These are phyloP conservation scores for Chiropotes sagulatus DNA, from an alignment of 2,797 vertebrate species.

Conservation along the genomic window DNA sequence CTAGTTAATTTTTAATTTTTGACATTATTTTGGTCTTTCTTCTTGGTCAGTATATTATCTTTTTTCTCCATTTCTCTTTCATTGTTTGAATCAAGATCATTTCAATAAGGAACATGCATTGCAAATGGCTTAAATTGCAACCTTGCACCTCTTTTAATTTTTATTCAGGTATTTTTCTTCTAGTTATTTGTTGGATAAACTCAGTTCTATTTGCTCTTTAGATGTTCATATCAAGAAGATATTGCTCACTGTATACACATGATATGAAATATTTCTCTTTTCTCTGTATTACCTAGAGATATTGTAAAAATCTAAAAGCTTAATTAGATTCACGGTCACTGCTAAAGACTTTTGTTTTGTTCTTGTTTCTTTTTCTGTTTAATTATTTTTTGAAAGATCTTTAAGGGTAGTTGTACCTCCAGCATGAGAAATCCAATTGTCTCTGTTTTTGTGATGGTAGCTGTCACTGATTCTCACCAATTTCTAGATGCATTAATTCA, in stretches of 20 bases:
- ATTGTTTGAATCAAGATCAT: neutral
- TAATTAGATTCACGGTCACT: neutral
- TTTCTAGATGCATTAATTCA: neutral
- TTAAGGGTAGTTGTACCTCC: neutral
- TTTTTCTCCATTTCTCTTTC: rapidly evolving
- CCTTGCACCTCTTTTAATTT: neutral
- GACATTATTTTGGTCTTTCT: neutral
- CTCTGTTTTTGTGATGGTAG: neutral
- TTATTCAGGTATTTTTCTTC: neutral
- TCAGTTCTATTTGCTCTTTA: neutral
- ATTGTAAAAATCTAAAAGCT: neutral
- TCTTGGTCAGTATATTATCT: neutral
- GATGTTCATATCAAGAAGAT: neutral
- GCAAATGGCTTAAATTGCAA: neutral
- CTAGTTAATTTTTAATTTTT: neutral
- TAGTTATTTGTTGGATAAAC: neutral
- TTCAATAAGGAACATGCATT: neutral
- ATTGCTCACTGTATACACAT: neutral
- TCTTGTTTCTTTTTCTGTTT: neutral
- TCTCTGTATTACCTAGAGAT: neutral
- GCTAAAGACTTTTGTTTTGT: neutral
- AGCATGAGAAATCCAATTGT: neutral
- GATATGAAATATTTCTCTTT: neutral
- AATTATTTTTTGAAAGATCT: neutral
- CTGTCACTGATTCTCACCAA: neutral